Percentiles rank a stretch among this genome's conserved stretches.
Conservation (phyloP, 2,113 vertebrate genomes). For the Pandion haliaetus region DNA sequence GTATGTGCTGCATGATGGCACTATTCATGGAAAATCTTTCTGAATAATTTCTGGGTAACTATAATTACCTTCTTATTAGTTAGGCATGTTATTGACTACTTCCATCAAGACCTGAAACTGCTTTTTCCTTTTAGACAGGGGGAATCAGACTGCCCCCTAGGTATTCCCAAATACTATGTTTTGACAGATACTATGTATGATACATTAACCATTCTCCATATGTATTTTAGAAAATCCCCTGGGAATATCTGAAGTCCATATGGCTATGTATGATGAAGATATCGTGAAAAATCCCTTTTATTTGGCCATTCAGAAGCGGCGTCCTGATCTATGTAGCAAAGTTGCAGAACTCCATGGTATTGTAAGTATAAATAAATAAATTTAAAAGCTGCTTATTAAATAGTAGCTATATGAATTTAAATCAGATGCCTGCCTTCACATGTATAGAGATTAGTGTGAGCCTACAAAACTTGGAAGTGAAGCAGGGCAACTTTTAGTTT, state of each 20-base stretch:
- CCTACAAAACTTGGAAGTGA: not conserved
- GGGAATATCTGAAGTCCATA: slow-evolving; percentile 77
- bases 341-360: slow-evolving; percentile 89
- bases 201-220: not conserved
- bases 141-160: not conserved
- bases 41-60: not conserved
- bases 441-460: not conserved
- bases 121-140: not conserved
- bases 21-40: not conserved
- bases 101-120: not conserved
- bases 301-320: slow-evolving; percentile 87
- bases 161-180: not conserved
- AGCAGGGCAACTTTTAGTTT: not conserved
- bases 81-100: not conserved
- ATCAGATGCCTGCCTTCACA: not conserved
- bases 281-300: slow-evolving; percentile 95
- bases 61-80: not conserved
- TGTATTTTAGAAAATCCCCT: slow-evolving; percentile 32
- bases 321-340: slow-evolving; percentile 85
- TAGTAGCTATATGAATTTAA: not conserved
- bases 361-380: slow-evolving; percentile 73
- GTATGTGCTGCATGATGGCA: too few species aligned
- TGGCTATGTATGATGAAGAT: slow-evolving; percentile 98
- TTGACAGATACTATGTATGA: not conserved
- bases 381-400: not conserved